Base-by-base conservation (phyloP, 30 jellyfish, hydroid and myxozoan genomes). In the Cassiopea andromeda region DNA sequence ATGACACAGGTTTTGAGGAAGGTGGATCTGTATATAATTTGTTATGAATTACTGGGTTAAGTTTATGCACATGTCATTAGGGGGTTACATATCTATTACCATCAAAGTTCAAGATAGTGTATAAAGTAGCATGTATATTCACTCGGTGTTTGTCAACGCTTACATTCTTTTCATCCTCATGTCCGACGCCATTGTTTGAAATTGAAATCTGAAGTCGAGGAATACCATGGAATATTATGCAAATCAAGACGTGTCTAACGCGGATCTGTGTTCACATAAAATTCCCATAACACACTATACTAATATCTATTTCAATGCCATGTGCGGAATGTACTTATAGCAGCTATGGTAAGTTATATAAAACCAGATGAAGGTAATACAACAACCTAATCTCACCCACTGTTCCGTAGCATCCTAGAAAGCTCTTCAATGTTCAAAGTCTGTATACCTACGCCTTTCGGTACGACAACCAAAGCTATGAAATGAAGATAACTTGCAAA, bases 141-240 rank as follows among this genome's bases (percentile, higher is more conserved):
- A 70, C 67, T 47, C 83, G 48, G 57, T 18, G 64, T 13, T 19
- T 19, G 70, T 54, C 68, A 48, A 10, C 49, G 50, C 94, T 87
- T 87, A 87, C 94, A 89, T 87, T 81, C 90, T 87, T 78, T 73
- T 87, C 61, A 44, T 69, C 87, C 75, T 69, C 68, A 79, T 87
- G 82, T 78, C 81, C 79, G 82, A 46, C 27, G 74, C 90, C 94
- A 87, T 78, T 87, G 76, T 87, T 75, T 54, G 94, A 59, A 57
- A 18, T 87, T 46, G 94, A 38, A 64, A 87, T 87, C 94, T 87
- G 82, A 78, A 78, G 94, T 86, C 73, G 77, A 85, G 44, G 77
- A 57, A 72, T 83, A 85, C 15, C 49, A 70, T 70, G 44, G 77
- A 57, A 72, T 83, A 85, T 38, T 66, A 70, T 70, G 17, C 54